Percentiles rank a stretch among this genome's conserved stretches.
These are phyloP conservation scores for Ceratotherium simum DNA, from an alignment of 2,113 vertebrate species.

Conservation along the genomic window DNA sequence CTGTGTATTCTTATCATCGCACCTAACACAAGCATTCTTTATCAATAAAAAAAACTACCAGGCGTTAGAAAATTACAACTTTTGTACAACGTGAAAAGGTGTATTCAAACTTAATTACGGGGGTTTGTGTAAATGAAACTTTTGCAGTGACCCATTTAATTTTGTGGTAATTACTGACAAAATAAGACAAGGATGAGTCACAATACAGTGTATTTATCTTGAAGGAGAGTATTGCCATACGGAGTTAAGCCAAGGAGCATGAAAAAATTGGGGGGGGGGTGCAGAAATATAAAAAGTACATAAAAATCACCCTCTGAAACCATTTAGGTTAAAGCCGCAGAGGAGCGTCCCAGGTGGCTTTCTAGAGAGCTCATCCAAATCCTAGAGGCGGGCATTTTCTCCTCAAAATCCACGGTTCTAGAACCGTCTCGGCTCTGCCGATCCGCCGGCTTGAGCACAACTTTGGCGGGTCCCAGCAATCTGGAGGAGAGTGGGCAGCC, in stretches of 20 bases:
- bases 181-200: constrained; percentile 82
- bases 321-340: background rate
- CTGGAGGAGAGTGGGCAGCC: background rate
- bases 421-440: background rate
- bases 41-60: constrained; percentile 67
- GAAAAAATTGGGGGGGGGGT: constrained; percentile 56
- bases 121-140: constrained; percentile 81
- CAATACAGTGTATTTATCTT: constrained; percentile 82
- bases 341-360: fast-evolving
- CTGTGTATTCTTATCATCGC: constrained; percentile 46
- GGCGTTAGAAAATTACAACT: constrained; percentile 84
- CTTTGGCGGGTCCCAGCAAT: background rate
- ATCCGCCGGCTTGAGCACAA: background rate
- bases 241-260: constrained; percentile 62
- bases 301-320: background rate
- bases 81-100: constrained; percentile 81
- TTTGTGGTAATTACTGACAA: constrained; percentile 86
- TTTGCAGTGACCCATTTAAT: constrained; percentile 86
- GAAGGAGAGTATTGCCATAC: constrained; percentile 66
- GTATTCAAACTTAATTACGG: constrained; percentile 85
- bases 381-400: background rate
- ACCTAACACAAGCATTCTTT: background rate
- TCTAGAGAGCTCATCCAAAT: background rate
- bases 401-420: background rate
- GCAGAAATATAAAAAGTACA: constrained; percentile 2